Base-by-base conservation (phyloP, 2,888 invertebrate species). In the Sabatieria punctata region DNA sequence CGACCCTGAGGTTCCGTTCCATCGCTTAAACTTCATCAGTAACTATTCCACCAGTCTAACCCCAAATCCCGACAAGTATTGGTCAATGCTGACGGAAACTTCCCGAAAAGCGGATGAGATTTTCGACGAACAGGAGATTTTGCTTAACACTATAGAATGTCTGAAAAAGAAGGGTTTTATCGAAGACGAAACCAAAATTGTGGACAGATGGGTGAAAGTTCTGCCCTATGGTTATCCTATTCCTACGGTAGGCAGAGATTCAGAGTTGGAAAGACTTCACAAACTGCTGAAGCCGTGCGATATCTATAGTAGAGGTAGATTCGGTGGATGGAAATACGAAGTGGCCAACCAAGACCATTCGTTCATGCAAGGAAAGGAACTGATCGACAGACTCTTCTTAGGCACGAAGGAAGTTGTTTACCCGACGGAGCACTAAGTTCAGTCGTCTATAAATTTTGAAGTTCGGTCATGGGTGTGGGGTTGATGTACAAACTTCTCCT, bases 271-370 rank as follows among this genome's bases (percentile, higher is more conserved):
- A 3, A 55, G 60, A 26, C 59, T 58, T 3, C 61, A 61, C 45
- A 48, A 49, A 26, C 59, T 55, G 27, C 53, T 61, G 39, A 60
- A 61, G 46, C 52, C 52, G 38, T 46, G 57, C 42, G 39, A 41
- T 18, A 63, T 63, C 46, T 63, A 60, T 50, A 59, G 58, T 13
- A 50, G 63, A 36, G 63, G 63, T 27, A 54, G 63, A 39, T 63
- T 63, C 49, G 63, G 63, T 19, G 61, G 60, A 41, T 60, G n/a
- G n/a, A n/a, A n/a, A n/a, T n/a, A n/a, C n/a, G n/a, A n/a, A n/a
- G n/a, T n/a, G n/a, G n/a, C n/a, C n/a, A 58, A 58, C 49, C 59
- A 59, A 49, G 63, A 63, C n/a, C 61, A 66, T 52, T 66, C 66
- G 49, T 58, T 69, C 49, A 62, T 60, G 39, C 63, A 61, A 48